Evolutionary conservation across 1,140 invertebrate species (phyloP), one percentile per base, ranked within the genome.

Genomic region (Streblospio benedicti): DNA sequence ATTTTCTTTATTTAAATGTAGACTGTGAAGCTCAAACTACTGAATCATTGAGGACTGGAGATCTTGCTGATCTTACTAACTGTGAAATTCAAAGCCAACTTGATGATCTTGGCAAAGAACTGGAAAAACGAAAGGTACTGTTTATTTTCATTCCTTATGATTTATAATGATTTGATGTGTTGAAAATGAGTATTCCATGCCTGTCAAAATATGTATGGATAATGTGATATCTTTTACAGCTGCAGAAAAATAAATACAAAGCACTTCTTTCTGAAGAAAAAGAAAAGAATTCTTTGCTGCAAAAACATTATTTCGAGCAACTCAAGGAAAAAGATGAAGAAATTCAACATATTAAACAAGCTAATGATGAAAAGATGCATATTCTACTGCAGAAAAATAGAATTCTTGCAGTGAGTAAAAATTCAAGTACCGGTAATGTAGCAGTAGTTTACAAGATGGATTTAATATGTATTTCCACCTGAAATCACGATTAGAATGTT

Each of bases 31-130:
- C 9, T 18, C 45, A 28, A n/a, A 58, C 23, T 9, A n/a, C 9
- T 28, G 14, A 31, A 14, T 32, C n/a, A 57, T 18, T n/a, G 9
- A 20, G n/a, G 32, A 14, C 35, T 20, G n/a, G 44, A 6, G 5
- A 49, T 25, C 27, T 18, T 9, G 47, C 27, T 20, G 55, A 51
- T n/a, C 25, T 33, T 33, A n/a, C 20, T 5, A 31, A 31, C 6
- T 16, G 23, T n/a, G 62, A 64, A 25, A n/a, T 61, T 1, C 35
- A 57, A 27, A 18, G 33, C 5, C 51, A 61, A 28, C 27, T 64
- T n/a, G 59, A 61, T 4, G 41, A 56, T 4, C 33, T 64, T n/a
- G 44, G 33, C 18, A 27, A 14, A 27, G 62, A 64, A 30, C 32
- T 64, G 28, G 59, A 64, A n/a, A 2, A 23, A 0, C 20, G 51